Percentiles rank a stretch among this genome's conserved stretches.
Evolutionary conservation across 1,140 invertebrate genomes (phyloP).

Genomic region (Drosophila sp.): DNA sequence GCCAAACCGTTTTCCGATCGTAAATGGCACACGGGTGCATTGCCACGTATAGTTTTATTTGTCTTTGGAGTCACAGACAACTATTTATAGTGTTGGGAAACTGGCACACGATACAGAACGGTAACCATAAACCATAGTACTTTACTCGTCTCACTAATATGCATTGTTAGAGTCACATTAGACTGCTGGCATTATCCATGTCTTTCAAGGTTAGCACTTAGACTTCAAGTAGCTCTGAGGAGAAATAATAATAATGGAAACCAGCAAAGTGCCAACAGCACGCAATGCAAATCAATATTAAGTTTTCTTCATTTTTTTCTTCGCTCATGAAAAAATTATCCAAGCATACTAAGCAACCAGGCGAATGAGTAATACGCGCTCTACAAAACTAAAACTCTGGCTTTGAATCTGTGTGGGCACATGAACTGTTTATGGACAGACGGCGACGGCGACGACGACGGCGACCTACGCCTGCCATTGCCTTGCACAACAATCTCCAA

Average conservation of each 20-base stretch:
- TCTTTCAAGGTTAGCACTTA: slow-evolving; percentile 64
- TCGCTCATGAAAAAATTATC: background rate
- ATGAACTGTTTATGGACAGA: slow-evolving; percentile 58
- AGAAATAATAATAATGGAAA: slow-evolving; percentile 16
- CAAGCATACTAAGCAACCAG: slow-evolving; percentile 17
- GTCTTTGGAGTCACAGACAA: slow-evolving; percentile 16
- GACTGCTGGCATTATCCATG: slow-evolving; percentile 10
- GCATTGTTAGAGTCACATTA: slow-evolving; percentile 45
- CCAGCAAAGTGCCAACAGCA: slow-evolving; percentile 52
- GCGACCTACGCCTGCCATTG: slow-evolving; percentile 28
- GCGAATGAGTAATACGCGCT: slow-evolving; percentile 23
- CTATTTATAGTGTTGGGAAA: slow-evolving; percentile 58
- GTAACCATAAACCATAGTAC: slow-evolving; percentile 15
- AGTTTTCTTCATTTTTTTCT: background rate
- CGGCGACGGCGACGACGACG: background rate
- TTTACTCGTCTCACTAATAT: slow-evolving; percentile 19
- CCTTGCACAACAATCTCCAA: slow-evolving; percentile 60
- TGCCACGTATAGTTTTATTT: slow-evolving; percentile 50
- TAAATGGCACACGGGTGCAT: slow-evolving; percentile 78
- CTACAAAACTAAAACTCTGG: background rate
- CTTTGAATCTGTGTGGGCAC: slow-evolving; percentile 47
- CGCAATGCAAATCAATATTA: slow-evolving; percentile 75
- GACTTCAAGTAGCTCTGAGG: slow-evolving; percentile 34
- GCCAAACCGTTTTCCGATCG: slow-evolving; percentile 31
- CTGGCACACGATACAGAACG: slow-evolving; percentile 32